Conservation (phyloP, 1,140 invertebrate genomes). For the Micrasema longulum region DNA sequence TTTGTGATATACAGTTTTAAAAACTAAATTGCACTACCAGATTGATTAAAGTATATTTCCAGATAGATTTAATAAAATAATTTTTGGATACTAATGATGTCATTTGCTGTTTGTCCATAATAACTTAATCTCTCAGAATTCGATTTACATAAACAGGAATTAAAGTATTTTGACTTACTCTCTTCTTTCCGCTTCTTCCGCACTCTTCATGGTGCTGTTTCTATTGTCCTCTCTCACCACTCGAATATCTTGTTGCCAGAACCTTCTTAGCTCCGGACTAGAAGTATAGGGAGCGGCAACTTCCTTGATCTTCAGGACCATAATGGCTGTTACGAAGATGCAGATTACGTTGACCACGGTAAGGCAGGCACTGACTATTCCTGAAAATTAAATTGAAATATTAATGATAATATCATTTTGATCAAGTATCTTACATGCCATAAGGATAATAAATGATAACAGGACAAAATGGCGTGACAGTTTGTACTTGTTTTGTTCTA, state of each 20-base stretch:
- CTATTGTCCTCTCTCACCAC: slow-evolving; percentile 75
- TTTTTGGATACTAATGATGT: no score
- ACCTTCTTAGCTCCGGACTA: slow-evolving; percentile 77
- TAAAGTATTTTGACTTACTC: slow-evolving; percentile 56
- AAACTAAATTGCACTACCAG: no score
- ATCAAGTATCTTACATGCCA: no score
- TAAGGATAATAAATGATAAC: no score
- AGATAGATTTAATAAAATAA: no score
- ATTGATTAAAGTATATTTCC: no score
- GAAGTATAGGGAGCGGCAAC: slow-evolving; percentile 85
- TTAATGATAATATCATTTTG: not conserved
- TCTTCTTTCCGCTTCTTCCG: slow-evolving; percentile 61
- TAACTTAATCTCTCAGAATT: no score
- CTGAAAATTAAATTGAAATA: slow-evolving; percentile 41
- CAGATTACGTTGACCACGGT: slow-evolving; percentile 87
- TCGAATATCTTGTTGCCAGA: slow-evolving; percentile 85
- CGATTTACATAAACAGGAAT: not conserved
- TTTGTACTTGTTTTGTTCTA: no score
- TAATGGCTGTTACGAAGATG: slow-evolving; percentile 85
- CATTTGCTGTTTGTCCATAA: no score
- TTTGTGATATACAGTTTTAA: no score
- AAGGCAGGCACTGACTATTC: slow-evolving; percentile 82
- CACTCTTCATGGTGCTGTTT: slow-evolving; percentile 62
- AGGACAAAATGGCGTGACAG: no score
- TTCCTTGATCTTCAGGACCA: slow-evolving; percentile 89